phyloP scores from a whole-genome alignment of 1,140 invertebrate species.

The Panagrolaimus sp. region DNA sequence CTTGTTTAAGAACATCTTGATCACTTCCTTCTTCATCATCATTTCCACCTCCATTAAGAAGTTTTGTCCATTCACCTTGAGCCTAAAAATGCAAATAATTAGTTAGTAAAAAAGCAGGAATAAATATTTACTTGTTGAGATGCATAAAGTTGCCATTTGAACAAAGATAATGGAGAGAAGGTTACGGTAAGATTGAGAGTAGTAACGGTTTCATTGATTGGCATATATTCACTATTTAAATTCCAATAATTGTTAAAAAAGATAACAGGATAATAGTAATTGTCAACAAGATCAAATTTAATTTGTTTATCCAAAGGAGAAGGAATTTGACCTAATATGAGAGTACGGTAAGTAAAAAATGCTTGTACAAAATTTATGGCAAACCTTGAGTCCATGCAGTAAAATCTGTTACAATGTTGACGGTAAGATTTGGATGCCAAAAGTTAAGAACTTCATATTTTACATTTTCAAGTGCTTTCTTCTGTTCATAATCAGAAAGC shows the following conservation, averaged over 20 bases:
- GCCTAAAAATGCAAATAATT: constrained; percentile 62
- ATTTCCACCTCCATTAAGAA: constrained; percentile 65
- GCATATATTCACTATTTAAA: constrained; percentile 88
- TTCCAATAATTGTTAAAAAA: constrained; percentile 68
- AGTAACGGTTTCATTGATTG: constrained; percentile 75
- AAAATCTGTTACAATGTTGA: constrained; percentile 88
- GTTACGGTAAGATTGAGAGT: constrained; percentile 68
- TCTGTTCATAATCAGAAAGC: constrained; percentile 52
- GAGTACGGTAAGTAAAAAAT: background rate
- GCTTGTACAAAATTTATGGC: too few species aligned
- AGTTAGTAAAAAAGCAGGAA: background rate
- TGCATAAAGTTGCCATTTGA: constrained; percentile 92
- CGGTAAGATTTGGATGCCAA: constrained; percentile 97
- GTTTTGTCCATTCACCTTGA: constrained; percentile 60
- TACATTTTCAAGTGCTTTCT: constrained; percentile 72
- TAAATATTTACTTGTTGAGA: constrained; percentile 66
- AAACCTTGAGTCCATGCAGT: constrained; percentile 77
- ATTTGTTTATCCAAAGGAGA: constrained; percentile 61
- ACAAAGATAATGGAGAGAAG: constrained; percentile 85
- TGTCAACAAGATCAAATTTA: constrained; percentile 68
- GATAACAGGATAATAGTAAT: constrained; percentile 74
- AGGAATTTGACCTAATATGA: constrained; percentile 41
- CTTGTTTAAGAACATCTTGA: constrained; percentile 93
- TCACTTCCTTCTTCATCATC: constrained; percentile 66
- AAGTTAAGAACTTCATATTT: constrained; percentile 85